These are phyloP conservation scores for Montifringilla adamsi DNA, from an alignment of 2,113 vertebrate genomes.

Conservation along the genomic window DNA sequence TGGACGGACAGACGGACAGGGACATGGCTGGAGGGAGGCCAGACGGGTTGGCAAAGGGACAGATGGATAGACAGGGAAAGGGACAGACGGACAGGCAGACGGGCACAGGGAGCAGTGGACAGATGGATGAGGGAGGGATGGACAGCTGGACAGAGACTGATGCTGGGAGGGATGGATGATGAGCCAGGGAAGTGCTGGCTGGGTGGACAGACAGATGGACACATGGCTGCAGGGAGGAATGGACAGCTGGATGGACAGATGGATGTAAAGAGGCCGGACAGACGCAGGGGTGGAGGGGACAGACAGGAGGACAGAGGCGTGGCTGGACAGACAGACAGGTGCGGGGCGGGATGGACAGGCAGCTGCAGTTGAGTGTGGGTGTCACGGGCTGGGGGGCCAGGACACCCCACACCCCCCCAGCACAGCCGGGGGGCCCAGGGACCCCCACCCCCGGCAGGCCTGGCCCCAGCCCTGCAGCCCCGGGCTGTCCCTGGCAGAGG, in stretches of 20 bases:
- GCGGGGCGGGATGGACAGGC: background rate
- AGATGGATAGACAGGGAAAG: background rate
- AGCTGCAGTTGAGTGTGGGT: background rate
- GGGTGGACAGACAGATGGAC: background rate
- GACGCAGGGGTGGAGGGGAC: background rate
- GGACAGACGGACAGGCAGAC: background rate
- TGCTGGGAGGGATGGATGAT: background rate
- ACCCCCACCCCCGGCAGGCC: background rate
- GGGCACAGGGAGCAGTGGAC: background rate
- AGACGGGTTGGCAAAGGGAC: background rate
- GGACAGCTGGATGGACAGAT: background rate
- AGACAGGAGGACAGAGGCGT: background rate
- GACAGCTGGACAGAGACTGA: background rate
- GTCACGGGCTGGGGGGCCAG: accelerated
- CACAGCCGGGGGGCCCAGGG: no score
- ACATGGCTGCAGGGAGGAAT: background rate
- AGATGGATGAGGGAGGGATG: background rate
- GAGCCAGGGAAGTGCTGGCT: background rate
- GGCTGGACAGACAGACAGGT: background rate
- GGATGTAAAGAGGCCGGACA: background rate
- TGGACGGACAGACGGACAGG: background rate
- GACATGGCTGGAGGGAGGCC: background rate
- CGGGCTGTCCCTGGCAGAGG: background rate
- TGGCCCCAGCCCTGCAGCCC: background rate
- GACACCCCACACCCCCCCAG: background rate